Evolutionary conservation across 2,113 vertebrate genomes (phyloP).

Genomic region (Lates calcarifer): DNA sequence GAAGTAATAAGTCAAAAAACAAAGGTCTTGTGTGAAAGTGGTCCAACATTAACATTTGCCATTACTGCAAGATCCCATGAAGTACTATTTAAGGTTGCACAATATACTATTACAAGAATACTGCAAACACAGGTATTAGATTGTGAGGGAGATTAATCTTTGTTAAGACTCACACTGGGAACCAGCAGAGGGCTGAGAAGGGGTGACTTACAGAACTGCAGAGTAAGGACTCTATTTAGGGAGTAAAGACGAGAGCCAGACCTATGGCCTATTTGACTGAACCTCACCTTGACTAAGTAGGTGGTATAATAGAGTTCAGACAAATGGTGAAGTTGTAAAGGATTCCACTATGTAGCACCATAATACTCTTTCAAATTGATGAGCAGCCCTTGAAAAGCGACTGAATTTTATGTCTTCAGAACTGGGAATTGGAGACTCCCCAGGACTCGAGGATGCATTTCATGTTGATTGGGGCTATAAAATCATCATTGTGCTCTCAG

Average conservation of each 20-base stretch:
- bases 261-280: constrained; percentile 19
- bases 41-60: background rate
- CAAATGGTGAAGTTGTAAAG: constrained; percentile 6
- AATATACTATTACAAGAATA: background rate
- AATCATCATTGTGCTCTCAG: constrained; percentile 17
- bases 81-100: background rate
- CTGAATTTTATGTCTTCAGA: constrained; percentile 7
- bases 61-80: background rate
- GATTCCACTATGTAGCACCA: background rate
- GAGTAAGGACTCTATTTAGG: constrained; percentile 29
- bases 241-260: background rate
- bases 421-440: background rate
- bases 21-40: background rate
- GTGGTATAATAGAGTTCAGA: background rate
- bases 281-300: constrained; percentile 21
- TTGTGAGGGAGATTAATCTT: constrained; percentile 30
- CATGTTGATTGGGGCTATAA: constrained; percentile 2
- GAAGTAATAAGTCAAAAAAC: background rate
- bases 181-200: constrained; percentile 30
- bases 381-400: background rate
- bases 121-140: constrained; percentile 30
- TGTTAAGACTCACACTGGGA: constrained; percentile 18
- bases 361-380: background rate
- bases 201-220: constrained; percentile 43
- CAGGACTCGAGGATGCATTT: background rate